These are phyloP conservation scores for Sebastes diaconus DNA, from an alignment of 2,797 vertebrate species.

Conservation along the genomic window DNA sequence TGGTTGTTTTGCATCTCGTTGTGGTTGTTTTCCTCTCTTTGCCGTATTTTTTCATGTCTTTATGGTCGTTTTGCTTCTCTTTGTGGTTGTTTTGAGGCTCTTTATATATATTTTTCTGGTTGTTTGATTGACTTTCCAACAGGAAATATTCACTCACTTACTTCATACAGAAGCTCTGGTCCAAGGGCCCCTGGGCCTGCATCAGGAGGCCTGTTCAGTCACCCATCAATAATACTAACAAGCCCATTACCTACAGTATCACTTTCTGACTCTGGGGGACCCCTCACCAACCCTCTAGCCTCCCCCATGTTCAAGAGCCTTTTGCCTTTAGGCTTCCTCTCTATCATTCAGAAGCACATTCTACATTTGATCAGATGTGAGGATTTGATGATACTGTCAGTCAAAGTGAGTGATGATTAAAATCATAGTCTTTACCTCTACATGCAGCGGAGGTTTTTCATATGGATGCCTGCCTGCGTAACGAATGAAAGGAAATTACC, in stretches of 20 bases:
- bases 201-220: not conserved
- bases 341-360: constrained; percentile 1
- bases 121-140: not conserved
- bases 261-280: not conserved
- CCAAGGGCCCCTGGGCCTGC: too few relatives aligned
- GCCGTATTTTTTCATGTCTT: too few relatives aligned
- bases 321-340: not conserved
- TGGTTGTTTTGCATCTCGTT: not conserved
- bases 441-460: not conserved
- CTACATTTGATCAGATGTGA: constrained; percentile 28
- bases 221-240: not conserved
- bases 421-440: not conserved
- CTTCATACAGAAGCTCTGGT: not conserved
- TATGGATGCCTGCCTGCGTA: not conserved
- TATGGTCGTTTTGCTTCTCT: not conserved
- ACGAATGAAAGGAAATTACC: constrained; percentile 22
- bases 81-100: not conserved
- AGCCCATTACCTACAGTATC: not conserved
- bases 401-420: constrained; percentile 23
- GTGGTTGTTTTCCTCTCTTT: not conserved
- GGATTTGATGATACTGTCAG: constrained; percentile 3
- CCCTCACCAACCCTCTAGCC: not conserved
- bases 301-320: not conserved
- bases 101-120: too few relatives aligned
- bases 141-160: too few relatives aligned